Evolutionary conservation across 2,888 invertebrate species (phyloP).

Genomic region (Drosophila pegasa): DNA sequence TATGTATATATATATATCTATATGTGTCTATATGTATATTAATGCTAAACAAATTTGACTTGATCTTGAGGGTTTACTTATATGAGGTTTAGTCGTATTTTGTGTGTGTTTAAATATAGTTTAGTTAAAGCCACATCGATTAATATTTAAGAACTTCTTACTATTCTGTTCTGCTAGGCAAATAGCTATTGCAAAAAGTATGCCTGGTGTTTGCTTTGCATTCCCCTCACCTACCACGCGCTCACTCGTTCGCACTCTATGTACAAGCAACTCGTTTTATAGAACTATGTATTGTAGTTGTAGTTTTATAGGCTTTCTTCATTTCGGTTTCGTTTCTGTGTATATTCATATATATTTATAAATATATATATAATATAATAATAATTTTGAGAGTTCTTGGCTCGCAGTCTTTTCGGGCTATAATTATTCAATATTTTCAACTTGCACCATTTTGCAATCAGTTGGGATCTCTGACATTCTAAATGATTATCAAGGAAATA

Average conservation of each 20-base stretch:
- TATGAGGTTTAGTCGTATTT: constrained; percentile 46
- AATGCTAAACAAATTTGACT: constrained; percentile 74
- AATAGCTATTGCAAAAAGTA: constrained; percentile 48
- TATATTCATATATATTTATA: constrained; percentile 13
- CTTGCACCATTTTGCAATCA: constrained; percentile 40
- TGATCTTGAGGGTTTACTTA: constrained; percentile 48
- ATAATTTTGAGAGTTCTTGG: constrained; percentile 79
- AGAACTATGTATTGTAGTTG: constrained; percentile 29
- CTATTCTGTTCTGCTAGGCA: constrained; percentile 46
- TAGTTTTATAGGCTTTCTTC: constrained; percentile 31
- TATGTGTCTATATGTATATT: constrained; percentile 29
- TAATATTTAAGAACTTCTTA: constrained; percentile 54
- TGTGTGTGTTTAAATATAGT: constrained; percentile 39
- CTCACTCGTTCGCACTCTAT: constrained; percentile 11
- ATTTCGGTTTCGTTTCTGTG: constrained; percentile 30
- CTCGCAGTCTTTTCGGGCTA: constrained; percentile 82
- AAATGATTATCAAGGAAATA: constrained; percentile 74
- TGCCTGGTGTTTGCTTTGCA: constrained; percentile 60
- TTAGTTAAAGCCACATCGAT: constrained; percentile 78
- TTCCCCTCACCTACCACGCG: constrained; percentile 8
- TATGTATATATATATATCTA: constrained; percentile 28
- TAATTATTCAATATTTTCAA: constrained; percentile 58
- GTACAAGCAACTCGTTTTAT: constrained; percentile 22
- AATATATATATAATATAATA: constrained; percentile 44
- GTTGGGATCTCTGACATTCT: constrained; percentile 56